Percentiles rank a stretch among this genome's conserved stretches.
These are phyloP conservation scores for Stenoptilia bipunctidactyla DNA, from an alignment of 2,888 invertebrate species.

Conservation along the genomic window DNA sequence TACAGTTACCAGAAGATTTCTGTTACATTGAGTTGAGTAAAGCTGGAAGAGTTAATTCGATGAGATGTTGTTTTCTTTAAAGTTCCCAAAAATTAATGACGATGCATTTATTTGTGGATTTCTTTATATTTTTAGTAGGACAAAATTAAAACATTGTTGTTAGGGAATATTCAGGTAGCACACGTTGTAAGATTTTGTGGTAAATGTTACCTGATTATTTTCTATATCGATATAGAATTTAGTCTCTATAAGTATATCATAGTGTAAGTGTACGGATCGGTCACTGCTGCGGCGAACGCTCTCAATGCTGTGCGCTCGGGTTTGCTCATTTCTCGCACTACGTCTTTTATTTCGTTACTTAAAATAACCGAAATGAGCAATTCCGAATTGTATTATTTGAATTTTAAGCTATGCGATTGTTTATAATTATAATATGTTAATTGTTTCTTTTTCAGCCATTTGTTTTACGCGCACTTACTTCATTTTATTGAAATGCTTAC, in stretches of 20 bases:
- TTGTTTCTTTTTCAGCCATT: background rate
- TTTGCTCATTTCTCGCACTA: constrained; percentile 28
- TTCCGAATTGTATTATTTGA: background rate
- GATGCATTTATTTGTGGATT: constrained; percentile 23
- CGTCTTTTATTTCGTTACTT: background rate
- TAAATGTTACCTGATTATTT: constrained; percentile 4
- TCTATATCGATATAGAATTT: constrained; percentile 25
- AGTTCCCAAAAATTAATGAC: constrained; percentile 34
- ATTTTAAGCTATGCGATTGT: constrained; percentile 5
- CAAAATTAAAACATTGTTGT: constrained; percentile 35
- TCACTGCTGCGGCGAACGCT: constrained; percentile 52
- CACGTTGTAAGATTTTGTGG: background rate
- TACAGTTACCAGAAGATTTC: constrained; percentile 62
- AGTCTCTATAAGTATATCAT: constrained; percentile 49
- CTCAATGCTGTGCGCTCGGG: constrained; percentile 37
- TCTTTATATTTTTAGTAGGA: constrained; percentile 44
- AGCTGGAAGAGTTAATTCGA: constrained; percentile 52
- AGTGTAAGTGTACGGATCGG: constrained; percentile 59
- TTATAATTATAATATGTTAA: background rate
- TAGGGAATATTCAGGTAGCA: constrained; percentile 25
- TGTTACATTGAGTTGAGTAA: constrained; percentile 66
- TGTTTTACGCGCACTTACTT: too few species aligned
- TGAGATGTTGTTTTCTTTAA: constrained; percentile 61
- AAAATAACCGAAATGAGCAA: background rate
- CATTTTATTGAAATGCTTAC: too few species aligned